A percentile compares a stretch with the other conserved stretches of the same genome.
Conservation (phyloP, 2,797 vertebrate genomes). For the Schizothorax lantsangensis region DNA sequence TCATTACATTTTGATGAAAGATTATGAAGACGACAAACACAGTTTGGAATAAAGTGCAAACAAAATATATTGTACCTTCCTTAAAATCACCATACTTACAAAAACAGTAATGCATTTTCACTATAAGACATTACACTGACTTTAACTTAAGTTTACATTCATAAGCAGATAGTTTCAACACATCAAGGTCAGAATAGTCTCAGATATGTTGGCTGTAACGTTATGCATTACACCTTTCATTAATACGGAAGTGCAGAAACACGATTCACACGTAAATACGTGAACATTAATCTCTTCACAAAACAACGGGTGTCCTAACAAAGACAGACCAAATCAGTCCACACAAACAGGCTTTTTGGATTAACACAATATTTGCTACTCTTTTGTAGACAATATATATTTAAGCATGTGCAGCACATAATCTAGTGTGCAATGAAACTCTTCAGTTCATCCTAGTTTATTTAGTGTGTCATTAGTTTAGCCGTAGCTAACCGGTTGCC, state of each 20-base stretch:
- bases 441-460: neutral
- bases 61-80: neutral
- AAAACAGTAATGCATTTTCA: neutral
- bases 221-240: neutral
- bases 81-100: neutral
- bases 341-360: neutral
- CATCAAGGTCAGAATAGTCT: neutral
- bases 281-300: neutral
- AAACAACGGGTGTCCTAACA: slow-evolving; percentile 29
- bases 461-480: neutral
- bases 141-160: slow-evolving; percentile 7
- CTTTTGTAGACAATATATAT: neutral
- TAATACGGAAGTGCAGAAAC: neutral
- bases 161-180: neutral
- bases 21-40: neutral
- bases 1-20: neutral
- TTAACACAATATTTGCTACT: neutral
- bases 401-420: neutral
- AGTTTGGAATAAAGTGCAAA: neutral
- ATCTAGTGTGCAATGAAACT: neutral
- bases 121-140: neutral
- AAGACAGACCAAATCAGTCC: neutral
- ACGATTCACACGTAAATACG: neutral
- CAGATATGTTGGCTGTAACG: neutral
- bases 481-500: slow-evolving; percentile 21